These are phyloP conservation scores for Pagetopsis macropterus DNA, from an alignment of 2,797 vertebrate species.

Conservation along the genomic window DNA sequence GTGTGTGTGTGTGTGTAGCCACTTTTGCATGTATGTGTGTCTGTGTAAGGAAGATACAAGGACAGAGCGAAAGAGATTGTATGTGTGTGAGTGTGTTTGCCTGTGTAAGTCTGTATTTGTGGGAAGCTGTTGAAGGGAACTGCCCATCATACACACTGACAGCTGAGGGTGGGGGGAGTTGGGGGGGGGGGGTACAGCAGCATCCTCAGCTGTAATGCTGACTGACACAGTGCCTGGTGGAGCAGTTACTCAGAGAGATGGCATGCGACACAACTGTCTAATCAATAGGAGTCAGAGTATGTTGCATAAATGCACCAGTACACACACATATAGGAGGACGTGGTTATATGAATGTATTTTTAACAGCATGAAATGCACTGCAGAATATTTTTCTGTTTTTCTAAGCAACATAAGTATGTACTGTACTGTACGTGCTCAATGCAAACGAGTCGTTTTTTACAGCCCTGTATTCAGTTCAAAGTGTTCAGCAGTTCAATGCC, in stretches of 20 bases:
- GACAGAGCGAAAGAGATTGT: conserved; percentile 36
- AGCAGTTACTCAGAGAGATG: conserved; percentile 64
- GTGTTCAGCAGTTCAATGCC: conserved; percentile 9
- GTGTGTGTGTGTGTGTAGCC: not conserved
- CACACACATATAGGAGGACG: conserved; percentile 6
- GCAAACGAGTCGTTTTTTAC: not conserved
- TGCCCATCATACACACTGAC: conserved; percentile 68
- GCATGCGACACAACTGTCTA: conserved; percentile 53
- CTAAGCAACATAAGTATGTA: not conserved
- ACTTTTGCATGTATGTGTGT: conserved; percentile 25
- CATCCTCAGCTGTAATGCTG: conserved; percentile 71
- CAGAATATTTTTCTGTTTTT: conserved; percentile 5
- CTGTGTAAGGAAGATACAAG: conserved; percentile 31
- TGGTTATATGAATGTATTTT: not conserved
- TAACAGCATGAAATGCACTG: not conserved
- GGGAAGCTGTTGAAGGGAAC: conserved; percentile 51
- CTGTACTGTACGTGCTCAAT: not conserved
- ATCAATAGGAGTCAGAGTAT: conserved; percentile 55
- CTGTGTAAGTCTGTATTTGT: conserved; percentile 32
- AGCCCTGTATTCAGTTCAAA: conserved; percentile 3
- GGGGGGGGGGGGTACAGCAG: conserved; percentile 38
- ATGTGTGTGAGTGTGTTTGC: not conserved
- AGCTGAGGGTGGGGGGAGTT: conserved; percentile 58
- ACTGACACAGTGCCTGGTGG: conserved; percentile 71
- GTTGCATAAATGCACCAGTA: conserved; percentile 24